Conservation (phyloP, 2,113 vertebrate species). For the Podarcis cretensis region DNA sequence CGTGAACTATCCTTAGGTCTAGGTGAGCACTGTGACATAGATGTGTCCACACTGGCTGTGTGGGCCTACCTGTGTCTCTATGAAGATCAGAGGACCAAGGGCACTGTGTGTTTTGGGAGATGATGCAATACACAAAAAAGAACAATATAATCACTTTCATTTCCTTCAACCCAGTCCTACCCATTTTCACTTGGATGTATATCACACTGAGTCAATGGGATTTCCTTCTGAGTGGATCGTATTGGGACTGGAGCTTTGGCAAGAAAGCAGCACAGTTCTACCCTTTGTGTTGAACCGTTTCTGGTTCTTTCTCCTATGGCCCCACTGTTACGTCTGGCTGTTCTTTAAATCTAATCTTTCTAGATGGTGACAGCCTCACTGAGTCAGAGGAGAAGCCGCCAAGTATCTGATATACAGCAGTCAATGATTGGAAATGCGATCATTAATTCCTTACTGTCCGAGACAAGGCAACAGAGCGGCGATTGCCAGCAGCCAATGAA, state of each 20-base stretch:
- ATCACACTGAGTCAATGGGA: not conserved
- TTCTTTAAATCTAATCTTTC: not conserved
- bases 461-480: not conserved
- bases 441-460: conserved; percentile 16
- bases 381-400: not conserved
- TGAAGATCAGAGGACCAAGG: not conserved
- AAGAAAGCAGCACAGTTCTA: not conserved
- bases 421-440: conserved; percentile 17
- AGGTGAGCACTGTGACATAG: not conserved
- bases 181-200: not conserved
- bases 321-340: not conserved
- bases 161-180: not conserved
- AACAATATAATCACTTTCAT: not conserved
- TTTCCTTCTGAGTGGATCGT: not conserved
- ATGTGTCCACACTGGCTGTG: not conserved
- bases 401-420: conserved; percentile 19
- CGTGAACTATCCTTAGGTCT: not conserved
- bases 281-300: not conserved
- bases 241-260: not conserved
- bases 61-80: not conserved
- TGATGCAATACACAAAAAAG: not conserved
- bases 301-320: not conserved
- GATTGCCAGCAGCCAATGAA: conserved; percentile 12
- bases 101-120: not conserved
- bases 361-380: not conserved